A percentile compares a stretch with the other conserved stretches of the same genome.
Evolutionary conservation across 2,797 vertebrate genomes (phyloP).

Genomic region (Arctocebus calabarensis): DNA sequence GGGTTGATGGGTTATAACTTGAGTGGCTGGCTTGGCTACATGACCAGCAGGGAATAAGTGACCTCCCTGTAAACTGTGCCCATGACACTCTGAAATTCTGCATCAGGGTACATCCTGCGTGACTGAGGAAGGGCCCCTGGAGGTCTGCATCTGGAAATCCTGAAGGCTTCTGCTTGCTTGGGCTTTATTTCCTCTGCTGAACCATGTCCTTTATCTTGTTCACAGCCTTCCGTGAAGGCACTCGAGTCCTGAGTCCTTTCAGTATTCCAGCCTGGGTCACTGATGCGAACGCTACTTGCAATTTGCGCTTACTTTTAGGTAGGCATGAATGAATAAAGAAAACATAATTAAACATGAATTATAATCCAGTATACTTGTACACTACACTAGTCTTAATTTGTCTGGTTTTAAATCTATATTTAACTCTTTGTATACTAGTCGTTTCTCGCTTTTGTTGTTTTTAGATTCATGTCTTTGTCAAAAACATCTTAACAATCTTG

Average conservation of each 20-base stretch:
- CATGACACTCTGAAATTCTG: background rate
- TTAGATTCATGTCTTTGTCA: background rate
- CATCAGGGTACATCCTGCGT: background rate
- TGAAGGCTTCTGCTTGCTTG: background rate
- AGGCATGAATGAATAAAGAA: background rate
- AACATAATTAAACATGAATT: background rate
- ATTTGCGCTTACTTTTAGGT: background rate
- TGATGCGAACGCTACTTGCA: background rate
- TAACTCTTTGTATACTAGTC: background rate
- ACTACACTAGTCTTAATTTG: background rate
- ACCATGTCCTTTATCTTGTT: background rate
- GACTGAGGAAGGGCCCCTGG: background rate
- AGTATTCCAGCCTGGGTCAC: background rate
- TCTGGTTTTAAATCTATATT: background rate
- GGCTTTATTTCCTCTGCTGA: background rate
- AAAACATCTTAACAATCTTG: slow-evolving; percentile 2
- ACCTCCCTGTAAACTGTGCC: background rate
- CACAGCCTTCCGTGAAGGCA: background rate
- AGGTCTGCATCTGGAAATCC: background rate
- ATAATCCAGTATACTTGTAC: background rate
- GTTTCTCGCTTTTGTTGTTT: background rate
- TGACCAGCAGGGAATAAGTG: background rate
- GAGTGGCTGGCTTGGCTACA: background rate
- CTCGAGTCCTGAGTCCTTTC: background rate
- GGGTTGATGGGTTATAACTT: background rate